Conservation (phyloP, 2,113 vertebrate species). For the Potamarius usumacintae region DNA sequence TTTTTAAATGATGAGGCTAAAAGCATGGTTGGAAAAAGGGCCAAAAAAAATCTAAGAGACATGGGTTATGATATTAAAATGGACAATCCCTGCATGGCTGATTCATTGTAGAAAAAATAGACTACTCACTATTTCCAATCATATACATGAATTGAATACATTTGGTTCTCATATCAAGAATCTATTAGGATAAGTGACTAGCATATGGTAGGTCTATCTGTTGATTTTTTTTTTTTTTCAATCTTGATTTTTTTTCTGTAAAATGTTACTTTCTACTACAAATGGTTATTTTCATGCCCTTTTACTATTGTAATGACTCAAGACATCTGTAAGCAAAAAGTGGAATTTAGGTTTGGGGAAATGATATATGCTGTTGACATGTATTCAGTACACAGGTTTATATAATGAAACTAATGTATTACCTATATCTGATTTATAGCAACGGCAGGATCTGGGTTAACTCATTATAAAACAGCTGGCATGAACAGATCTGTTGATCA, state of each 20-base stretch:
- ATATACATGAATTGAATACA: conserved; percentile 3
- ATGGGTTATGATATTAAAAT: neutral
- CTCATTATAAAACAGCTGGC: conserved; percentile 64
- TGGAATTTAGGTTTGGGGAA: conserved; percentile 59
- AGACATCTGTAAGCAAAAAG: conserved; percentile 44
- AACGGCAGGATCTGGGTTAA: conserved; percentile 69
- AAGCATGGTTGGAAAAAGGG: neutral
- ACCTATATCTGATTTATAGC: conserved; percentile 63
- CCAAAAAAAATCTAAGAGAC: neutral
- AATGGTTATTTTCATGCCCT: conserved; percentile 28
- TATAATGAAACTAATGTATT: conserved; percentile 56
- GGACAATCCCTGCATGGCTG: neutral
- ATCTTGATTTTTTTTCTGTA: conserved; percentile 9
- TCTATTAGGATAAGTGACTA: conserved; percentile 10
- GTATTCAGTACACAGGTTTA: conserved; percentile 58
- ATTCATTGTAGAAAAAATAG: neutral
- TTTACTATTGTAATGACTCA: conserved; percentile 7
- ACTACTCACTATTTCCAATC: neutral
- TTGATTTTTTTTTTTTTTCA: conserved; percentile 13
- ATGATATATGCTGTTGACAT: conserved; percentile 69
- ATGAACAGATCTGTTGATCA: conserved; percentile 54
- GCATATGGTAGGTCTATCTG: neutral
- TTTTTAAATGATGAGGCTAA: conserved; percentile 5
- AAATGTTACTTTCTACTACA: neutral
- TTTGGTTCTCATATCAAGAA: conserved; percentile 9